phyloP scores from a whole-genome alignment of 2,797 vertebrate species.

The Crenichthys baileyi region DNA sequence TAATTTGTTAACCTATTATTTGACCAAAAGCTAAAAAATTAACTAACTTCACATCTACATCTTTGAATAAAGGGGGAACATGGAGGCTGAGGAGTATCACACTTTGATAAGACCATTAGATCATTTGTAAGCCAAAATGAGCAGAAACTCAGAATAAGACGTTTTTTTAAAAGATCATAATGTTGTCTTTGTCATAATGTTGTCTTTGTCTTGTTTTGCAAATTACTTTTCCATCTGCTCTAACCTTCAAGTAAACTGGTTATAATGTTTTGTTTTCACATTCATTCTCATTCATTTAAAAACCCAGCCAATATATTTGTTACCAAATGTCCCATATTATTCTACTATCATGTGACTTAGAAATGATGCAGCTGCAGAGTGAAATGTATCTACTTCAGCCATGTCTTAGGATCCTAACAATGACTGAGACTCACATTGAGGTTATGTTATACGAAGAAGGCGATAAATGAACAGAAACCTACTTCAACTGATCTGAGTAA shows the following conservation, averaged over 20 bases:
- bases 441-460: neutral
- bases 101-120: neutral
- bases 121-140: neutral
- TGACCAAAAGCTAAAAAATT: no score
- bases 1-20: no score
- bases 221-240: neutral
- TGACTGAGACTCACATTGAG: neutral
- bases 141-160: neutral
- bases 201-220: neutral
- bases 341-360: neutral
- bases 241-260: neutral
- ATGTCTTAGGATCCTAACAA: neutral
- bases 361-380: neutral
- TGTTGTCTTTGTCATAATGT: neutral
- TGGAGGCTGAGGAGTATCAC: no score
- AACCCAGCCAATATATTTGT: neutral
- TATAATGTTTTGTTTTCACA: neutral
- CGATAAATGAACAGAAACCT: slow-evolving; percentile 1
- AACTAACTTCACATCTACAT: no score
- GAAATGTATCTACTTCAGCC: neutral
- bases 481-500: slow-evolving; percentile 16
- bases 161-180: neutral
- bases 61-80: no score
- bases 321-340: neutral
- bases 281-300: neutral